phyloP scores from a whole-genome alignment of 2,888 invertebrate genomes.

The Mimachlamys varia region DNA sequence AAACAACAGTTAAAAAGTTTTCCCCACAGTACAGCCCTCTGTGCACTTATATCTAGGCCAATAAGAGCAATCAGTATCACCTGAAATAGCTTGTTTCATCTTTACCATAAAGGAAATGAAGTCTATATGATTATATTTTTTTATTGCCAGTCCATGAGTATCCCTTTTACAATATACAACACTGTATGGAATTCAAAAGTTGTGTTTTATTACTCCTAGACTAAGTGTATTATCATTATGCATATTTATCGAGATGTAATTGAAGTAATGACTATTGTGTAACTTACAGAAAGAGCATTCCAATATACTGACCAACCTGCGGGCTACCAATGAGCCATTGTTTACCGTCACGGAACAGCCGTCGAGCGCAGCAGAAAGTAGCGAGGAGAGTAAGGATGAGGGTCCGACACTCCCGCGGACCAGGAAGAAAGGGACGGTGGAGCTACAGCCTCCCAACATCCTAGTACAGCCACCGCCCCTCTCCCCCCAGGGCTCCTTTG shows the following conservation, averaged over 20 bases:
- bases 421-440: slow-evolving; percentile 76
- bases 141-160: no score
- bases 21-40: no score
- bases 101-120: no score
- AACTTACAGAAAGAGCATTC: slow-evolving; percentile 93
- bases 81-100: not conserved
- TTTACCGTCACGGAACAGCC: slow-evolving; percentile 78
- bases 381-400: slow-evolving; percentile 72
- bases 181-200: no score
- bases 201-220: no score
- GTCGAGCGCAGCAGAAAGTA: slow-evolving; percentile 68
- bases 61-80: no score
- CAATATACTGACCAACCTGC: slow-evolving; percentile 93
- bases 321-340: slow-evolving; percentile 86
- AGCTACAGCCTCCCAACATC: slow-evolving; percentile 74
- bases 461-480: slow-evolving; percentile 65
- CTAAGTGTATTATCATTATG: no score
- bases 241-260: no score
- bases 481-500: slow-evolving; percentile 70
- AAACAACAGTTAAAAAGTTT: no score
- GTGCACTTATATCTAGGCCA: no score
- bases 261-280: not conserved
- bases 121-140: no score
- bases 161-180: no score
- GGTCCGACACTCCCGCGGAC: slow-evolving; percentile 81